Base-by-base conservation (phyloP, 2,797 vertebrate species). In the Lates japonicus region DNA sequence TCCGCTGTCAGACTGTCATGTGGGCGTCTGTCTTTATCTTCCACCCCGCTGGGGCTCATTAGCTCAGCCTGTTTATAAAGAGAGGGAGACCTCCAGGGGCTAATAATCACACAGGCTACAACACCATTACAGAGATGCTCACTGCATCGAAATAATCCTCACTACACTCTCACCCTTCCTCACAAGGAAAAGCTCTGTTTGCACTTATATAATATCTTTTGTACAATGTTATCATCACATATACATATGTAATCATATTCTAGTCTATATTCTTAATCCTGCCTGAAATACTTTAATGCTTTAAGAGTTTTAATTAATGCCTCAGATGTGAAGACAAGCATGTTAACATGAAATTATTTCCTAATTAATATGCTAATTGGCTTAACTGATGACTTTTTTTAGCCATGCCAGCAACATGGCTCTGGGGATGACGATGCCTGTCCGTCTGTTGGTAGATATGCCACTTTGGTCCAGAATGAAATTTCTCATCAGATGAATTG, bases 41-140 rank as follows among this genome's bases (percentile, higher is more conserved):
- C 78, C 41, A 58, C 65, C 85, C 91, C 79, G 35, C 80, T 63
- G 92, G 89, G 90, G 88, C 90, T 93, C 90, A 91, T 94, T 95
- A 93, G 86, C 86, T 86, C 81, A 75, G 86, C 74, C 80, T 93
- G 90, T 93, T 94, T 94, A 93, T 90, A 90, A 87, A 87, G 90
- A 71, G 64, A 81, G 73, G 70, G 73, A 77, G 76, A 82, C 84
- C 93, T 87, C 92, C 79, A 35, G 94, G 88, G 92, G 74, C 89
- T 86, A 88, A 88, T 93, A 88, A 93, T 93, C 91, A 92, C 87
- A 90, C 85, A 69, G 76, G 74, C 90, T 91, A 87, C 90, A 91
- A 81, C 86, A 84, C 78, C 85, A 88, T 87, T 83, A 88, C 85
- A 76, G 68, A 76, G 76, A 87, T 65, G 78, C 88, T 86, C 76